These are phyloP conservation scores for Operophtera brumata DNA, from an alignment of 2,888 invertebrate species.

Conservation along the genomic window DNA sequence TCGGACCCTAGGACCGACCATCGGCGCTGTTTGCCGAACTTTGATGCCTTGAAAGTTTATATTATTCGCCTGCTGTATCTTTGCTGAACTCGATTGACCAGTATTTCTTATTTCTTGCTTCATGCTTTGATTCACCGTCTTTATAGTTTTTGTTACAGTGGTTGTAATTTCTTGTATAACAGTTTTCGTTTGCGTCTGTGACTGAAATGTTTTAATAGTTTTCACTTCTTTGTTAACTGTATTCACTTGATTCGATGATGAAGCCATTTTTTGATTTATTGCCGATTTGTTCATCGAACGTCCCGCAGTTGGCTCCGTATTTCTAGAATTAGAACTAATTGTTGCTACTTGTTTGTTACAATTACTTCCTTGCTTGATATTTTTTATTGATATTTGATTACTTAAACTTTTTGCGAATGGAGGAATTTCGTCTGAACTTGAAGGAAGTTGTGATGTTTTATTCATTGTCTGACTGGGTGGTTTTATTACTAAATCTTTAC, in stretches of 20 bases:
- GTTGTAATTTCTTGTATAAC: constrained; percentile 74
- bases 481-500: constrained; percentile 54
- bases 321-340: constrained; percentile 22
- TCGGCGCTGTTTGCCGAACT: constrained; percentile 51
- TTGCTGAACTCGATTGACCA: constrained; percentile 42
- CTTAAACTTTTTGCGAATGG: constrained; percentile 36
- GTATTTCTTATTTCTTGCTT: constrained; percentile 61
- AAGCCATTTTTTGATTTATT: constrained; percentile 46
- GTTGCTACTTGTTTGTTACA: constrained; percentile 24
- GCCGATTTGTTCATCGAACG: constrained; percentile 29
- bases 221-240: constrained; percentile 63
- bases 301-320: constrained; percentile 8
- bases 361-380: constrained; percentile 38
- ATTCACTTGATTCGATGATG: constrained; percentile 55
- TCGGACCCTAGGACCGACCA: constrained; percentile 21
- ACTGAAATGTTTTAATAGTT: constrained; percentile 69
- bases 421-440: constrained; percentile 27
- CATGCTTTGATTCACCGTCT: constrained; percentile 67
- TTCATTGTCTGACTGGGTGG: constrained; percentile 24
- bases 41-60: constrained; percentile 54
- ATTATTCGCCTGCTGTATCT: constrained; percentile 41
- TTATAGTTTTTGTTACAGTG: constrained; percentile 74
- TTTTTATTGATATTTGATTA: constrained; percentile 46
- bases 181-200: constrained; percentile 66
- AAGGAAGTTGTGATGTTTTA: constrained; percentile 19